These are phyloP conservation scores for Chroicocephalus ridibundus DNA, from an alignment of 2,113 vertebrate genomes.

Conservation along the genomic window DNA sequence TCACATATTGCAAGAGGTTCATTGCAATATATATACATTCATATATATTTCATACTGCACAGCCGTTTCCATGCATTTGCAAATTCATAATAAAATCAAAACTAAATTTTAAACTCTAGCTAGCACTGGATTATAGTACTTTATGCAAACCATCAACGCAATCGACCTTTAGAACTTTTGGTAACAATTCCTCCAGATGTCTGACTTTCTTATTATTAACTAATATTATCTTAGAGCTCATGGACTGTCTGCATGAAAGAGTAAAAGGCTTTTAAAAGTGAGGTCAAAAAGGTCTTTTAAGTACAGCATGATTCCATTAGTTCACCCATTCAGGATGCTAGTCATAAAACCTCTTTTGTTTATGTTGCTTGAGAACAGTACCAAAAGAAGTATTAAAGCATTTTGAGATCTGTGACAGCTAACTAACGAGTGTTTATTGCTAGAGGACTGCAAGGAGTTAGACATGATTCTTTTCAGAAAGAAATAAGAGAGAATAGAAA, in stretches of 20 bases:
- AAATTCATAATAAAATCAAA: neutral
- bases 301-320: neutral
- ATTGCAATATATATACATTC: neutral
- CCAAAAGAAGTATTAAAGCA: slow-evolving; percentile 8
- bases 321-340: neutral
- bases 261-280: neutral
- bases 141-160: neutral
- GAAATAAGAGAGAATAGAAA: neutral
- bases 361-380: neutral
- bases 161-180: neutral
- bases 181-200: neutral
- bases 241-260: neutral
- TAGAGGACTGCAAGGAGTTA: neutral
- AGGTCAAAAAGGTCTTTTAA: neutral
- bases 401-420: neutral
- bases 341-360: neutral
- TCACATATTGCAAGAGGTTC: neutral
- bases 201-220: neutral
- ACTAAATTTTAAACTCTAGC: neutral
- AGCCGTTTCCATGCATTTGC: neutral
- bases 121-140: neutral
- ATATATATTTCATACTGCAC: neutral
- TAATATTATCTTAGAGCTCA: neutral
- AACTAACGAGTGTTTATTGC: neutral
- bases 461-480: neutral